Base-by-base conservation (phyloP, 1,140 invertebrate genomes). In the Vanessa atalanta region DNA sequence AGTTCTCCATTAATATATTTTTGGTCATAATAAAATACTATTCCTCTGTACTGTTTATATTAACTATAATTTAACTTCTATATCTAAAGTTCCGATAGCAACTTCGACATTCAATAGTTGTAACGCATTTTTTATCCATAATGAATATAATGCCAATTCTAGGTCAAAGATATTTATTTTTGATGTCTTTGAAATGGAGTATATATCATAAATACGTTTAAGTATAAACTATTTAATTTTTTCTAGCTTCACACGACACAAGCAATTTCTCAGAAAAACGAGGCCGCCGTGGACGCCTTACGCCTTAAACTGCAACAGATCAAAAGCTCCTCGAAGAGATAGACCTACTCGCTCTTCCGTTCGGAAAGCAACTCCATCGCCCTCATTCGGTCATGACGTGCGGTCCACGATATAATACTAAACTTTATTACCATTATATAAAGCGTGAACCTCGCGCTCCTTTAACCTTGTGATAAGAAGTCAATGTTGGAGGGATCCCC, bases 261-360 rank as follows among this genome's bases (percentile, higher is more conserved):
- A 78, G 64, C 86, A 26, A 72, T 88, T 20, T 86, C 91, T 9
- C 88, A 89, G 53, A 88, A 87, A 76, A 92, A 88, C 75, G 90
- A 93, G 78, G 92, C 90, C 0, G 91, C 85, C 0, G 91, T 93
- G 50, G 91, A 93, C 79, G 87, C 88, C 4, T 73, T 93, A n/a
- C 84, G 92, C 48, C 88, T 93, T 57, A 93, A 93, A 76, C 73
- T 93, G 23, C 93, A 93, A 80, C 91, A 93, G 79, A 93, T 93
- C 80, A 93, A 93, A 75, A 93, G 91, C 76, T 91, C 88, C 14
- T 90, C 91, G 63, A 93, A 93, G 76, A 93, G 91, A 93, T 93
- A 93, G 73, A 50, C 65, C 64, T 12, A 72, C 70, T 47, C 69
- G 13, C 14, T 70, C 66, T 14, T 51, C 47, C 67, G 23, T 20